Evolutionary conservation across 2,113 vertebrate genomes (phyloP).

Genomic region (Prochilodus magdalenae): DNA sequence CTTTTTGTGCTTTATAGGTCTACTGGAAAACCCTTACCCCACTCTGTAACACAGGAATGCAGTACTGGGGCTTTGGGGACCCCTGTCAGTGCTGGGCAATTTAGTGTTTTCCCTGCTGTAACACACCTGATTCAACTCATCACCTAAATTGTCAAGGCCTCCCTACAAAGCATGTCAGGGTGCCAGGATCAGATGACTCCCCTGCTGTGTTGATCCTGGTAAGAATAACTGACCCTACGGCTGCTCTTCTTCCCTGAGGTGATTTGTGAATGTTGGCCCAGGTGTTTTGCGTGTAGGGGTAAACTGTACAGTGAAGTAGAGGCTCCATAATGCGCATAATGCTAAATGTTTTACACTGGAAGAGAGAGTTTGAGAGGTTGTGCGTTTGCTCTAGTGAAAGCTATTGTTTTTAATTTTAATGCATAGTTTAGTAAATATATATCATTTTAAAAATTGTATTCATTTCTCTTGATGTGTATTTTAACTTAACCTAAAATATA

Average conservation of each 20-base stretch:
- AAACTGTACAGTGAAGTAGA: background rate
- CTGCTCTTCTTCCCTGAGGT: background rate
- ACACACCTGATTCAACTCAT: slow-evolving; percentile 10
- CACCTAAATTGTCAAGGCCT: slow-evolving; percentile 8
- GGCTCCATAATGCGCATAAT: background rate
- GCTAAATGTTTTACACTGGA: too few species aligned
- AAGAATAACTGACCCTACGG: background rate
- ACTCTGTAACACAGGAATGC: background rate
- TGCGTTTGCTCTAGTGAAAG: too few species aligned
- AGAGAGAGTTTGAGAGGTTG: too few species aligned
- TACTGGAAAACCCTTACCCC: background rate
- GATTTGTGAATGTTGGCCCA: background rate
- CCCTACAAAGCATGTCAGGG: background rate
- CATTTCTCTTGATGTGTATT: too few species aligned
- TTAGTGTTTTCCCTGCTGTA: background rate
- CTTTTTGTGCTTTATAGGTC: too few species aligned
- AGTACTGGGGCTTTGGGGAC: background rate
- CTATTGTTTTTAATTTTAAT: too few species aligned
- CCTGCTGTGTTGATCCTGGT: background rate
- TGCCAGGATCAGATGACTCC: slow-evolving; percentile 17
- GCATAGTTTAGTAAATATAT: too few species aligned
- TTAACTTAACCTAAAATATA: too few species aligned
- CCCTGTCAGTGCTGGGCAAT: too few species aligned
- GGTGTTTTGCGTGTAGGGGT: background rate
- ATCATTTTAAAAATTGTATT: too few species aligned